These are phyloP conservation scores for Rhinoptilus africanus DNA, from an alignment of 2,113 vertebrate species.

Conservation along the genomic window DNA sequence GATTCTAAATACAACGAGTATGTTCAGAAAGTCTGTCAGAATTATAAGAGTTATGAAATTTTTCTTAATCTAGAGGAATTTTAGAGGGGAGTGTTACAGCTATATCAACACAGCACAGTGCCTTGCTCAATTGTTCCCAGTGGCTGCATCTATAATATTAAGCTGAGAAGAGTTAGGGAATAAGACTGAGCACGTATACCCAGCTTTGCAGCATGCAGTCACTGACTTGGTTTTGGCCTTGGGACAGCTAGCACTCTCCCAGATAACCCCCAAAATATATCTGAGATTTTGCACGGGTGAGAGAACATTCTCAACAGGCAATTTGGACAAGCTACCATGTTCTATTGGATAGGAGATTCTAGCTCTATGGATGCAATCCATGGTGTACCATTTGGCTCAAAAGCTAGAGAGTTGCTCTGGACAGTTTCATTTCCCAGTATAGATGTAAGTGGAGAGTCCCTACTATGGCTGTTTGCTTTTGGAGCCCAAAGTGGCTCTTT, in stretches of 20 bases:
- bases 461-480: not conserved
- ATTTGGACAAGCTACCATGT: not conserved
- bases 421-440: not conserved
- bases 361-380: not conserved
- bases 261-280: not conserved
- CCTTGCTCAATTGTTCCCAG: not conserved
- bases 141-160: not conserved
- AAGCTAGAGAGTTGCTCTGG: not conserved
- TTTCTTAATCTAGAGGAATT: not conserved
- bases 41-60: not conserved
- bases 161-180: not conserved
- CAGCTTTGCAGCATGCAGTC: not conserved
- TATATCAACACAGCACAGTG: not conserved
- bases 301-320: not conserved
- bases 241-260: not conserved
- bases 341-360: not conserved
- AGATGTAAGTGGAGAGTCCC: not conserved
- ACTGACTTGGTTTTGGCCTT: not conserved
- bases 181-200: accelerated
- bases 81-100: not conserved
- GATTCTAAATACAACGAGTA: not conserved
- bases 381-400: not conserved
- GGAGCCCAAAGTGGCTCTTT: not conserved
- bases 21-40: not conserved
- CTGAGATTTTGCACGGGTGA: not conserved